A percentile compares a stretch with the other conserved stretches of the same genome.
These are phyloP conservation scores for Galendromus occidentalis DNA, from an alignment of 1,140 invertebrate species.

Conservation along the genomic window DNA sequence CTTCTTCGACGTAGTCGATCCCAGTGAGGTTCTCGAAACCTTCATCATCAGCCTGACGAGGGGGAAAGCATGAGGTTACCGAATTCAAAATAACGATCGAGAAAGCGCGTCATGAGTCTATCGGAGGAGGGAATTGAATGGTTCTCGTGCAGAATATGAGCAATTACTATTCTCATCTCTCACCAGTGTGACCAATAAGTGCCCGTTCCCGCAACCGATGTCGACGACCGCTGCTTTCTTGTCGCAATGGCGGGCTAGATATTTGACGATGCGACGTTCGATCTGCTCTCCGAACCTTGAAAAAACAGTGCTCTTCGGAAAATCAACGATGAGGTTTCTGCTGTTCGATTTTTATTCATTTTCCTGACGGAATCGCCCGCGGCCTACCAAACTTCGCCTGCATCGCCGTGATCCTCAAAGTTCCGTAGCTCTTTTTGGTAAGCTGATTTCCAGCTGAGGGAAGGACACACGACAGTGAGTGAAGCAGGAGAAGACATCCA, in stretches of 20 bases:
- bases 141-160: not conserved
- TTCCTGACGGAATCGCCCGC: not conserved
- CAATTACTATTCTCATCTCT: not conserved
- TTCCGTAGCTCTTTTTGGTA: conserved; percentile 15
- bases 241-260: not conserved
- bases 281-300: not conserved
- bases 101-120: too few species aligned
- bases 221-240: conserved; percentile 10
- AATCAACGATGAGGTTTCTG: too few species aligned
- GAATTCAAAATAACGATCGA: too few species aligned
- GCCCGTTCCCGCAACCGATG: conserved; percentile 16
- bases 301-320: not conserved
- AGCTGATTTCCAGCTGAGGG: conserved; percentile 13
- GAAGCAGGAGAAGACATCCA: not conserved
- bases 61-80: too few species aligned
- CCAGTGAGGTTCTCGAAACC: conserved; percentile 14
- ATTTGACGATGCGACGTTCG: not conserved
- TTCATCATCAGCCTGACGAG: not conserved
- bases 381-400: conserved; percentile 15
- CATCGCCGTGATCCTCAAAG: conserved; percentile 16
- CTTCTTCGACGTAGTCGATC: conserved; percentile 16
- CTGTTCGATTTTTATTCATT: too few species aligned
- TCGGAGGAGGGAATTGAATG: too few species aligned
- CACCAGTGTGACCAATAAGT: conserved; percentile 10
- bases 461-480: not conserved